Base-by-base conservation (phyloP, 2,113 vertebrate genomes). In the Heterotis niloticus region DNA sequence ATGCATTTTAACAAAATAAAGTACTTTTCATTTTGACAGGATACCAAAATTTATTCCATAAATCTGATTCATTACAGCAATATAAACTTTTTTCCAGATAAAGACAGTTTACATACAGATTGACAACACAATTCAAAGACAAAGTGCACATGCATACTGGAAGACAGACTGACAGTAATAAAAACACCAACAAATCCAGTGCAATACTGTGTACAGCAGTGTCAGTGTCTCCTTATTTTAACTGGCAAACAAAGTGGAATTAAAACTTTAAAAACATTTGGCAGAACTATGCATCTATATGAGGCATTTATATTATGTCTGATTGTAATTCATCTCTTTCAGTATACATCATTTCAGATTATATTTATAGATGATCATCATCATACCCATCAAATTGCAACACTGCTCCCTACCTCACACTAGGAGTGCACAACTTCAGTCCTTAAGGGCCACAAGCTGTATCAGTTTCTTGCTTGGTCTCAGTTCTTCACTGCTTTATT, bases 41-140 rank as follows among this genome's bases (percentile, higher is more conserved):
- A 73, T 54, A 73, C 71, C 52, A 57, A 52, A 26, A 73, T 91
- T 92, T 91, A 90, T 91, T 92, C 84, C 4, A 18, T 87, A 85
- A 83, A 88, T 81, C 78, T 86, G 74, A 84, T 80, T 68, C 66
- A 83, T 81, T 79, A 83, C 84, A 84, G 88, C 85, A 88, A 76
- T 86, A 85, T 86, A 75, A 87, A 88, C 82, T 78, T 44, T 44
- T 56, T 70, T 68, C 82, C 56, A 68, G 72, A 80, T 80, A 57
- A 71, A 75, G 71, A 71, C 71, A 79, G 88, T 83, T 86, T 80
- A 86, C 85, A 90, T 60, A 75, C 73, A 75, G 60, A 62, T 20
- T 62, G 60, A 62, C 60, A 14, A 62, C 57, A 62, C 59, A 17
- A 57, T 26, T 88, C 69, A 74, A 78, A 76, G 80, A 86, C 81